phyloP scores from a whole-genome alignment of 2,797 vertebrate species.

The Spheniscus humboldti region DNA sequence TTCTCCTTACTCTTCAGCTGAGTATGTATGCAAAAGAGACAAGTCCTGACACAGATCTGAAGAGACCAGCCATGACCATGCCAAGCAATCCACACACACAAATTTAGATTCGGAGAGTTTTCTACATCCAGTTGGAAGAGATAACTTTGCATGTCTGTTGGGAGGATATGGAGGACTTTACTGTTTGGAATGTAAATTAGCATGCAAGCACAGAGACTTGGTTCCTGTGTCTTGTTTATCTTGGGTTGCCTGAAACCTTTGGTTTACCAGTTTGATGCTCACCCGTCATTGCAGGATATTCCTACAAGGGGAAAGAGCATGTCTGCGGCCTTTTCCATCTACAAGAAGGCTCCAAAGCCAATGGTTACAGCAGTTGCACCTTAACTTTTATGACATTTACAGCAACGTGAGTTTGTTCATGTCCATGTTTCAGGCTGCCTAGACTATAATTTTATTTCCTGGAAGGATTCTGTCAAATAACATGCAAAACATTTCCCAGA shows the following conservation, averaged over 20 bases:
- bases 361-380: neutral
- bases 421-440: neutral
- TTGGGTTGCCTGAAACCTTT: neutral
- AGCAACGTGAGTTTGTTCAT: neutral
- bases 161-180: neutral
- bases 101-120: neutral
- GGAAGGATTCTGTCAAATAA: neutral
- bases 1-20: neutral
- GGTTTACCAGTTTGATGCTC: neutral
- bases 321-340: neutral
- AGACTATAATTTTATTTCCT: neutral
- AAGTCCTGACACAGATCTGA: neutral
- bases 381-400: neutral
- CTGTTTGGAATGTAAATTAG: neutral
- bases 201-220: neutral
- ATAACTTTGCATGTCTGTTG: neutral
- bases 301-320: neutral
- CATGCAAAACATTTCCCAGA: neutral
- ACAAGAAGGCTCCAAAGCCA: neutral
- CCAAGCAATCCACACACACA: neutral
- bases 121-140: neutral
- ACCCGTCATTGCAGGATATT: neutral
- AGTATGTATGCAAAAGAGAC: neutral
- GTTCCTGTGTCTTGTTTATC: neutral
- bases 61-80: neutral